phyloP scores from a whole-genome alignment of 2,113 vertebrate genomes.

The Calidris pugnax region DNA sequence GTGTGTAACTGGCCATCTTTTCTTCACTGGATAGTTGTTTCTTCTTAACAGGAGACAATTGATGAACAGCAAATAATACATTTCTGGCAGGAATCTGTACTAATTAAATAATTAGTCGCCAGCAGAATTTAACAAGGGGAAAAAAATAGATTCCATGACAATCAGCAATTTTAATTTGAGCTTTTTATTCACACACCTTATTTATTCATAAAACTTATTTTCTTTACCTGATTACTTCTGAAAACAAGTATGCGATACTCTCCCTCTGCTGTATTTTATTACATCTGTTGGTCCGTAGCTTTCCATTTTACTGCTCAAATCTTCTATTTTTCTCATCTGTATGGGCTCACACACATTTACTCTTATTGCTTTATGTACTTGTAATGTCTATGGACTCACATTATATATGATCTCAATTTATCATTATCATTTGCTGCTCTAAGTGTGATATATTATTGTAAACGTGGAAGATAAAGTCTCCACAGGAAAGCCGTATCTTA shows the following conservation, averaged over 20 bases:
- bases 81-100: neutral
- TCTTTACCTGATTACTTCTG: neutral
- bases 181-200: neutral
- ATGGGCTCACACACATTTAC: neutral
- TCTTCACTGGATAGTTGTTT: neutral
- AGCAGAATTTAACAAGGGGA: neutral
- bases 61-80: neutral
- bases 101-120: neutral
- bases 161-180: neutral
- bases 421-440: neutral
- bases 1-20: neutral
- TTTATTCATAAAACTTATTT: neutral
- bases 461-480: neutral
- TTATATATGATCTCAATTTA: neutral
- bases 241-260: neutral
- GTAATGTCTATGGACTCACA: neutral
- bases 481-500: neutral
- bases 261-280: neutral
- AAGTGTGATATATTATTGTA: neutral
- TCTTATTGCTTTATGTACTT: conserved; percentile 21
- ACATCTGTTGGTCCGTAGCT: neutral
- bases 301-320: neutral
- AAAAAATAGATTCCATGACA: neutral
- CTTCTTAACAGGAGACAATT: neutral
- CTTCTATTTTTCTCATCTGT: conserved; percentile 12